Evolutionary conservation across 1,140 invertebrate species (phyloP), one percentile per base, ranked within the genome.

Genomic region (Neodiprion fabricii): DNA sequence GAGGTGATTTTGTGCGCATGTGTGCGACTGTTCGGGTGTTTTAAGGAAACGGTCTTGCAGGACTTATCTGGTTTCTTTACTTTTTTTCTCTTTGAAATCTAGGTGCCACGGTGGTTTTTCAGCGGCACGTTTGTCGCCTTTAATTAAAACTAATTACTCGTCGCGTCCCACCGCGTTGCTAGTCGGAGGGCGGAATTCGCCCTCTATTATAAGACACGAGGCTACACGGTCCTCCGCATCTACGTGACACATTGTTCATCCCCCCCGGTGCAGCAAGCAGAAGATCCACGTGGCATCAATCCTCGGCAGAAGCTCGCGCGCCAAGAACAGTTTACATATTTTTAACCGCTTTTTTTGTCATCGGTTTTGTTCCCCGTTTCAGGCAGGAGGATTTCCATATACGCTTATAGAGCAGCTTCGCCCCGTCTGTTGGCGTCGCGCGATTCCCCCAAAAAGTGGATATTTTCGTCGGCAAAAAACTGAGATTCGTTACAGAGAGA

Each of bases 401-500:
- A 48, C 9, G 9, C n/a, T 17, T 17, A 47, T 67, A 73, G 48
- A 74, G 72, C 61, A 61, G 28, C 69, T 76, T 76, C 66, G 1
- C 28, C 74, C 67, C 49, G 70, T 76, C 65, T 28, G 68, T 11
- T 8, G 17, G 12, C 17, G 67, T 23, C 40, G 21, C 67, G 21
- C 2, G 17, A n/a, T 71, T 67, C 53, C 23, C 81, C 71, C 49
- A 81, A 82, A 82, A 73, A 76, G 69, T 79, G 76, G 79, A 79
- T 82, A 82, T 82, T 82, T 80, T 77, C 71, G 79, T 72, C 65
- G 21, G 53, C 50, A 83, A 83, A 83, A 83, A 83, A 80, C 78
- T 78, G 78, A 75, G 80, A 83, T 83, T 83, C 82, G 82, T 83
- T 83, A 83, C 82, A 79, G 75, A 65, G 67, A 28, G 69, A 28